Conservation (phyloP, 2,797 vertebrate genomes). For the Hippocampus kuda region DNA sequence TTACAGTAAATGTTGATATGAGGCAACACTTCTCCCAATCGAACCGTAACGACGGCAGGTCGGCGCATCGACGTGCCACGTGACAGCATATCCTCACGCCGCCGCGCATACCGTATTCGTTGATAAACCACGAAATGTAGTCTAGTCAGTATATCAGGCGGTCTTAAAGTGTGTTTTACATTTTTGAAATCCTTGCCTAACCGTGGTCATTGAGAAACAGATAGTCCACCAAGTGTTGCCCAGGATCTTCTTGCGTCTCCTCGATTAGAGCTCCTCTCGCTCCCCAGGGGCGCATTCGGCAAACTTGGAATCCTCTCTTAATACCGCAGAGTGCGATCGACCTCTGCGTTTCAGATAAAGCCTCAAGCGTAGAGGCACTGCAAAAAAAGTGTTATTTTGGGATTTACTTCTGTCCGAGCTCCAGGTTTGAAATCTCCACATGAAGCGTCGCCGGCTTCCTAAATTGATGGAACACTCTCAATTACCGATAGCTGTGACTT, state of each 20-base stretch:
- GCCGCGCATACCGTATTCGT: neutral
- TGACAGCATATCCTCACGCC: neutral
- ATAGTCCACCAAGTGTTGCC: neutral
- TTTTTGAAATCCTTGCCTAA: neutral
- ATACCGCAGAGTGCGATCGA: neutral
- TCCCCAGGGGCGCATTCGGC: neutral
- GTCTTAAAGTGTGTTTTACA: neutral
- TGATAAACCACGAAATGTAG: neutral
- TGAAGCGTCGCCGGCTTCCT: neutral
- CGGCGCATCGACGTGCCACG: neutral
- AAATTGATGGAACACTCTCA: neutral
- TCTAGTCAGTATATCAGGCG: neutral
- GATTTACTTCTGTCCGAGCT: neutral
- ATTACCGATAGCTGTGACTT: neutral
- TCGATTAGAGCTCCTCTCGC: neutral
- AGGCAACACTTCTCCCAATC: neutral
- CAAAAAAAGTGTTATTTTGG: neutral
- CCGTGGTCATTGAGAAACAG: neutral
- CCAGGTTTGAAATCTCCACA: too few relatives aligned
- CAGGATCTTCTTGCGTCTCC: neutral
- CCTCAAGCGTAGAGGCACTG: neutral
- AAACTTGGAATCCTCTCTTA: neutral
- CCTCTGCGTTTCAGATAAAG: neutral
- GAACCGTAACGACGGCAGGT: too few relatives aligned
- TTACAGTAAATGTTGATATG: neutral